Percentiles rank a stretch among this genome's conserved stretches.
Evolutionary conservation across 1,140 invertebrate genomes (phyloP).

Genomic region (Sycobia sp.): DNA sequence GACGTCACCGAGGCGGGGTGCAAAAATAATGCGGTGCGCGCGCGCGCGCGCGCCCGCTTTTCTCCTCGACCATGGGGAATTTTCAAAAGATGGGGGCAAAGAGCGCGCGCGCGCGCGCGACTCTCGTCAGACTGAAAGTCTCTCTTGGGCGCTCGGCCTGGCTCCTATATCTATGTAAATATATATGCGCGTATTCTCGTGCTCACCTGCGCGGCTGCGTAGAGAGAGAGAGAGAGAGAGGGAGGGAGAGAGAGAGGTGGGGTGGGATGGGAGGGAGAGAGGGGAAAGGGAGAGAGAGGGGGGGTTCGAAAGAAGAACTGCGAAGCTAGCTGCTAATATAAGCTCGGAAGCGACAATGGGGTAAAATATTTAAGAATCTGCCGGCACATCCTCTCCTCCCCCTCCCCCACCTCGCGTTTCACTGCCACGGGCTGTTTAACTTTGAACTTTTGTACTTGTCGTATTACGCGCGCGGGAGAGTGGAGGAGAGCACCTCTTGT

Average conservation of each 20-base stretch:
- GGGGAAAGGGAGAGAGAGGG: neutral
- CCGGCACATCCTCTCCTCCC: neutral
- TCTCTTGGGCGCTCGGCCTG: too few species aligned
- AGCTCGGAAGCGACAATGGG: constrained; percentile 23
- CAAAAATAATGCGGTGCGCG: constrained; percentile 24
- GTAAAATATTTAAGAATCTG: constrained; percentile 30
- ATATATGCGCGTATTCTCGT: neutral
- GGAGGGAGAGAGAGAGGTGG: neutral
- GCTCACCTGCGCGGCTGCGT: neutral
- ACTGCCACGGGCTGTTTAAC: constrained; percentile 34
- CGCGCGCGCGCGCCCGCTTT: too few species aligned
- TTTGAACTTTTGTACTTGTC: constrained; percentile 23
- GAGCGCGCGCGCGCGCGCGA: neutral
- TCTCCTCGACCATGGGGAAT: neutral
- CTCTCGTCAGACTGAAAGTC: too few species aligned
- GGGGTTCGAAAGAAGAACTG: neutral
- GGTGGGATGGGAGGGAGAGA: neutral
- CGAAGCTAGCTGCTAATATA: constrained; percentile 6
- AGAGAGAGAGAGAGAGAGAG: neutral
- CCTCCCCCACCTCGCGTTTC: too few species aligned
- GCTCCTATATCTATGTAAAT: too few species aligned
- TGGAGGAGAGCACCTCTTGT: neutral
- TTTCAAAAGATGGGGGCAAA: constrained; percentile 3
- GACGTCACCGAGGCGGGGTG: too few species aligned
- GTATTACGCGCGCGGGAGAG: neutral